Evolutionary conservation across 2,113 vertebrate genomes (phyloP).

Genomic region (Pygathrix nemaeus): DNA sequence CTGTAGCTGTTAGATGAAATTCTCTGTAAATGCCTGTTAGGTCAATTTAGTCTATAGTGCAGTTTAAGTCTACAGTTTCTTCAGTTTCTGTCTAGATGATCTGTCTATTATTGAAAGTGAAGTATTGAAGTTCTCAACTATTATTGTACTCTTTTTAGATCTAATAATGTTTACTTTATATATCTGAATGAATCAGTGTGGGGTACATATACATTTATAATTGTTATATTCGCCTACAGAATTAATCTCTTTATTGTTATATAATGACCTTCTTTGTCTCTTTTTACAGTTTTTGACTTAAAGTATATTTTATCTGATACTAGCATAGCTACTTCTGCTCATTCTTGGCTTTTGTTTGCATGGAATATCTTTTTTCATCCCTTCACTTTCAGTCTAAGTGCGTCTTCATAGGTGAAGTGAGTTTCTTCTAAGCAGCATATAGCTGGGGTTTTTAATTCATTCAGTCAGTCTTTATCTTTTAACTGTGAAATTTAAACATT

Average conservation of each 20-base stretch:
- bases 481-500: neutral
- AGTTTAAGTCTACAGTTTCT: neutral
- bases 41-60: neutral
- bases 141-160: neutral
- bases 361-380: neutral
- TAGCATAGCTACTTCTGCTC: neutral
- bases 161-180: neutral
- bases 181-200: neutral
- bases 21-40: neutral
- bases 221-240: neutral
- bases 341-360: neutral
- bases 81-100: neutral
- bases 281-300: neutral
- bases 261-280: neutral
- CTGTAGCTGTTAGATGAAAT: neutral
- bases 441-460: neutral
- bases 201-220: neutral
- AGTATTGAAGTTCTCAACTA: neutral
- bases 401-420: neutral
- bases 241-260: neutral
- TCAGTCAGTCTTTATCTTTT: neutral
- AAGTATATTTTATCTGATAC: neutral
- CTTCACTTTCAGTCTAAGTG: neutral
- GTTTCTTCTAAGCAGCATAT: neutral
- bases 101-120: neutral